Conservation (phyloP, 1,140 invertebrate species). For the Anagrus nilaparvatae region DNA sequence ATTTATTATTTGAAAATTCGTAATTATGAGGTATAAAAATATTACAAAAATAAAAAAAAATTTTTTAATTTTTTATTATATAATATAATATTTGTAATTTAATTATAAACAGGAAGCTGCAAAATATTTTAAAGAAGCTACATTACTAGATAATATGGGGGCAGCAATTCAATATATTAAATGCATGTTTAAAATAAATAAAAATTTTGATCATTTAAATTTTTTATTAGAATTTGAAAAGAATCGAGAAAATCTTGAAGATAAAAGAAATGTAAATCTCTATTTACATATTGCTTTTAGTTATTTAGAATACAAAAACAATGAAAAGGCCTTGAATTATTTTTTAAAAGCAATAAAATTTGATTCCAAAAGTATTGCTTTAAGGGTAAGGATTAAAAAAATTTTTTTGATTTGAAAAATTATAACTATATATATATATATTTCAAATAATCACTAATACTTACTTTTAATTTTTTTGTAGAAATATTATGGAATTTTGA, state of each 20-base stretch:
- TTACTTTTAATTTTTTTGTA: too few species aligned
- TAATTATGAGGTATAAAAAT: background rate
- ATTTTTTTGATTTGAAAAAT: too few species aligned
- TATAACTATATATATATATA: too few species aligned
- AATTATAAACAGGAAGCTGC: too few species aligned
- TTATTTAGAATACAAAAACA: background rate
- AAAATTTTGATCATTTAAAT: background rate
- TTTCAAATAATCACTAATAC: too few species aligned
- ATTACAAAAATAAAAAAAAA: too few species aligned
- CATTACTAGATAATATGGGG: background rate
- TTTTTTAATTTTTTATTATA: too few species aligned
- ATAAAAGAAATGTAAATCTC: background rate
- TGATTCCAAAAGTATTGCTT: background rate
- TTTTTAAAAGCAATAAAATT: background rate
- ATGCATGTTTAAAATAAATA: conserved; percentile 1
- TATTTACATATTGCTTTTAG: background rate
- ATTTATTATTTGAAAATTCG: background rate
- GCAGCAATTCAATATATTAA: background rate
- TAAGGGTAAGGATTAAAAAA: too few species aligned
- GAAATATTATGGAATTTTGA: too few species aligned
- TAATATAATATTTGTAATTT: too few species aligned
- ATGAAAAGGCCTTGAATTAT: background rate
- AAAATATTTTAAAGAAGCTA: background rate
- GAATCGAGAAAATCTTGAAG: background rate
- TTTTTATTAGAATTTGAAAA: background rate